Conservation (phyloP, 2,797 vertebrate genomes). For the Macrochelys suwanniensis region DNA sequence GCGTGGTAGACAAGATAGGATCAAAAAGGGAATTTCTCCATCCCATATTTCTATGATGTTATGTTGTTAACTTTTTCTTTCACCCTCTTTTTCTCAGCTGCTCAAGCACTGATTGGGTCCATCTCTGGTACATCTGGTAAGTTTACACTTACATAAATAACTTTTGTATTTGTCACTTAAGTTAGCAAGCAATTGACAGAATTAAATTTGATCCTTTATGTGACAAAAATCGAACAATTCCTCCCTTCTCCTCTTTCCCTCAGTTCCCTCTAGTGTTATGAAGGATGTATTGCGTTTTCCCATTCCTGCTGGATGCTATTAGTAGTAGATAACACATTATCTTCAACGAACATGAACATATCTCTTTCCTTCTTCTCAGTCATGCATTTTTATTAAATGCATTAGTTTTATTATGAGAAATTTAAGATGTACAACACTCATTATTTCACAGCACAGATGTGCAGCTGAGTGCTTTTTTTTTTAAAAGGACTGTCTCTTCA, state of each 20-base stretch:
- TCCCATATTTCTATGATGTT: background rate
- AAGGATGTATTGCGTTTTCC: background rate
- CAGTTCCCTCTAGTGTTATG: background rate
- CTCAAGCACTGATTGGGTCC: constrained; percentile 79
- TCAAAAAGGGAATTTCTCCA: background rate
- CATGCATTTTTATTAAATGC: background rate
- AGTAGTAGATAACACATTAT: accelerated
- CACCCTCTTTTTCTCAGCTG: constrained; percentile 73
- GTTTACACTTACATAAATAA: constrained; percentile 22
- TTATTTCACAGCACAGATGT: background rate
- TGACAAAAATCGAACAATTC: background rate
- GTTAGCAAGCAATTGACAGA: background rate
- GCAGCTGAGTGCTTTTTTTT: background rate
- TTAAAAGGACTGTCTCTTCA: background rate
- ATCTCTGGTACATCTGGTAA: constrained; percentile 88
- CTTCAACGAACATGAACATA: background rate
- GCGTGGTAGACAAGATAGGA: background rate
- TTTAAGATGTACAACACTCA: background rate
- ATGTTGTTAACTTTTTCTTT: constrained; percentile 23
- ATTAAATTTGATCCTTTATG: background rate
- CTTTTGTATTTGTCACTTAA: background rate
- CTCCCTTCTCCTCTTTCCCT: background rate
- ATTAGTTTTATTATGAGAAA: background rate
- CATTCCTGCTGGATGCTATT: background rate
- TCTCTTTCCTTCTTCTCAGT: background rate